phyloP scores from a whole-genome alignment of 2,797 vertebrate genomes.

The Prunella strophiata region DNA sequence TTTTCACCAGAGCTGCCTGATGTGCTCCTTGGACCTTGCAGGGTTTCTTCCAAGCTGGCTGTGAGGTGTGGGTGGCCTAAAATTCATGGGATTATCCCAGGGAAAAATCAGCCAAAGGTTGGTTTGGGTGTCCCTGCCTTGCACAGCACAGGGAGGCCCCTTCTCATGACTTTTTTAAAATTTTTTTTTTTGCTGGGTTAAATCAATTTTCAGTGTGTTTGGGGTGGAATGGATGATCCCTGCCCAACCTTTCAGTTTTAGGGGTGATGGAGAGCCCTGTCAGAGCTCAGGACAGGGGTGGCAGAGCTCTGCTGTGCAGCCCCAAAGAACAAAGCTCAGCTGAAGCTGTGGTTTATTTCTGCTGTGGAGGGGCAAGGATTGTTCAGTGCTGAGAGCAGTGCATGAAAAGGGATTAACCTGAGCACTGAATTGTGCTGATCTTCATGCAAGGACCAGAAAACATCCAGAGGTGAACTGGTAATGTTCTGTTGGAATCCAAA shows the following conservation, averaged over 20 bases:
- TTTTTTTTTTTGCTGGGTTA: not conserved
- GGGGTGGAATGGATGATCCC: not conserved
- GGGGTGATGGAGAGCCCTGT: not conserved
- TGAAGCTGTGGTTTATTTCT: not conserved
- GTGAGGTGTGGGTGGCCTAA: not conserved
- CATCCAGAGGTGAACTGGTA: not conserved
- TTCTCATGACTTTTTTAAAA: not conserved
- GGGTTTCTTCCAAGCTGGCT: not conserved
- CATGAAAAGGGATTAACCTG: not conserved
- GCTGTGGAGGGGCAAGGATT: not conserved
- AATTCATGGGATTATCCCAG: accelerated
- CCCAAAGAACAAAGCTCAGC: not conserved
- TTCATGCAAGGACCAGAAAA: not conserved
- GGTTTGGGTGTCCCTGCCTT: not conserved
- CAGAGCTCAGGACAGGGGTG: not conserved
- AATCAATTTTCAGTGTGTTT: not conserved
- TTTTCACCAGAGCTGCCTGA: constrained; percentile 1
- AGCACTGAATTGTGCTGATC: not conserved
- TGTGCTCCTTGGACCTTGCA: constrained; percentile 28
- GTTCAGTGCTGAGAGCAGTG: not conserved
- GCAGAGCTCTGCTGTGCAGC: not conserved
- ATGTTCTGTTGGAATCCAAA: too few species aligned
- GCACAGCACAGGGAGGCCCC: too few species aligned
- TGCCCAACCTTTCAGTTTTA: not conserved
- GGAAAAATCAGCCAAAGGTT: not conserved